Conservation (phyloP, 2,113 vertebrate genomes). For the Myrmophylax atrothorax region DNA sequence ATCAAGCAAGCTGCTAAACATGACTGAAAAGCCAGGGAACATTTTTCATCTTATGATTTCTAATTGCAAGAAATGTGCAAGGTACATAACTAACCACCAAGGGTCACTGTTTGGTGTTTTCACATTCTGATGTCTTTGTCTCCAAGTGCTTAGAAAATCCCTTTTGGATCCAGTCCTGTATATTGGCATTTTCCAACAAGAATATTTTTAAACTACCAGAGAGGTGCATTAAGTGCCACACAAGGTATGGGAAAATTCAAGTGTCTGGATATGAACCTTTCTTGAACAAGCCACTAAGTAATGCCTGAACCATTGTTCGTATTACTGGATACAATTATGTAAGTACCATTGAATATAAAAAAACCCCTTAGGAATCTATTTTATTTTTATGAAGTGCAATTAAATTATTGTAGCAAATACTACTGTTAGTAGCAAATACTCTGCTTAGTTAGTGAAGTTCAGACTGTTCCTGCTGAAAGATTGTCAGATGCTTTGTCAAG, state of each 20-base stretch:
- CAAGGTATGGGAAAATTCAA: background rate
- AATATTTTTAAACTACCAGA: background rate
- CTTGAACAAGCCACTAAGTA: background rate
- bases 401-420: background rate
- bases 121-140: constrained; percentile 34
- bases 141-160: constrained; percentile 10
- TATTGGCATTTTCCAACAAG: background rate
- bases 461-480: background rate
- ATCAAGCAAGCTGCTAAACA: background rate
- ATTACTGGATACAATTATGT: background rate
- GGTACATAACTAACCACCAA: constrained; percentile 46
- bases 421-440: background rate
- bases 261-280: background rate
- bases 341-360: background rate
- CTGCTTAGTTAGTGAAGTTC: background rate
- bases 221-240: background rate
- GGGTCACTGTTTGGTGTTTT: constrained; percentile 47
- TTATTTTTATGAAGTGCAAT: background rate
- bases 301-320: background rate
- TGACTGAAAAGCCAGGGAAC: background rate
- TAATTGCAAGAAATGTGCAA: constrained; percentile 2
- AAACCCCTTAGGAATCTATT: background rate
- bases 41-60: background rate
- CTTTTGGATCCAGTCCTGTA: background rate
- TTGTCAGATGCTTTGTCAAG: background rate